Evolutionary conservation across 2,113 vertebrate genomes (phyloP).

Genomic region (Trogon melanurus): DNA sequence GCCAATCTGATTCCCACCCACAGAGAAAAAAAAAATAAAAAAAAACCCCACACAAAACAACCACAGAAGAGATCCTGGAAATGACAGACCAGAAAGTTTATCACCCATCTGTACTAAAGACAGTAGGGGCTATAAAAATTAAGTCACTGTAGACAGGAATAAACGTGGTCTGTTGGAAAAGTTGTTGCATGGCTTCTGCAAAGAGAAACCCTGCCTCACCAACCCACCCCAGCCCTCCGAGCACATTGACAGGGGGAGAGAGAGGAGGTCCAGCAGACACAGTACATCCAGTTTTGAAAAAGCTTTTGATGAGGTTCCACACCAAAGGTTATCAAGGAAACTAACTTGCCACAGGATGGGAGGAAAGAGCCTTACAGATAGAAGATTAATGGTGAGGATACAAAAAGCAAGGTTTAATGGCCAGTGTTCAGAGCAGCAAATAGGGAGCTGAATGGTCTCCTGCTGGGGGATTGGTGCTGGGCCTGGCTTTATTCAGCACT

Average conservation of each 20-base stretch:
- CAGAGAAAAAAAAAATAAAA: no score
- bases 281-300: background rate
- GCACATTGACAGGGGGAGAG: background rate
- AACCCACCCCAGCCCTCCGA: accelerated
- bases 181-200: background rate
- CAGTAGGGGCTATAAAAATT: background rate
- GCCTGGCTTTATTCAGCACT: background rate
- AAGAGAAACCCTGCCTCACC: background rate
- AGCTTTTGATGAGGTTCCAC: background rate
- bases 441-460: background rate
- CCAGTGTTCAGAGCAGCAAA: background rate
- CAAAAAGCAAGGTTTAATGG: conserved; percentile 15
- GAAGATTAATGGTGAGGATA: background rate
- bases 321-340: background rate
- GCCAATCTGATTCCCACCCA: background rate
- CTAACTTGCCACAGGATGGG: background rate
- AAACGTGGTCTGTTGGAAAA: background rate
- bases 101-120: background rate
- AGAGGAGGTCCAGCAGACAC: background rate
- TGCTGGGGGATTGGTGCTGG: background rate
- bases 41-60: background rate
- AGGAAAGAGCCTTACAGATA: background rate
- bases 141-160: background rate
- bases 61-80: background rate
- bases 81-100: background rate